Percentiles rank a stretch among this genome's conserved stretches.
phyloP scores from a whole-genome alignment of 1,140 invertebrate genomes.

The Eueides isabella region DNA sequence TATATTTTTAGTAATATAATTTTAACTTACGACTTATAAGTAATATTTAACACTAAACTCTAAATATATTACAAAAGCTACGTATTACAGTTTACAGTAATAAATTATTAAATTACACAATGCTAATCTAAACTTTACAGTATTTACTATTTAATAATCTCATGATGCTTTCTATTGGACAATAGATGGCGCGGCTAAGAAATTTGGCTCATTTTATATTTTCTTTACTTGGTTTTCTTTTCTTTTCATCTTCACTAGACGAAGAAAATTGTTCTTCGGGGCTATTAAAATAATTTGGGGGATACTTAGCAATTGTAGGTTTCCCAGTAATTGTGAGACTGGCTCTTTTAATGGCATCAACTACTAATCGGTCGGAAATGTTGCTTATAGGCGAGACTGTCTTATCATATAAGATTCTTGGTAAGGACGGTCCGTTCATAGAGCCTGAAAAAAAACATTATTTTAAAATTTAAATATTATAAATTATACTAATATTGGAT shows the following conservation, averaged over 20 bases:
- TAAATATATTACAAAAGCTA: background rate
- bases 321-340: conserved; percentile 66
- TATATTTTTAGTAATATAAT: too few relatives aligned
- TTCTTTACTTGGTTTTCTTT: conserved; percentile 31
- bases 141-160: background rate
- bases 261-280: conserved; percentile 60
- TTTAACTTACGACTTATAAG: background rate
- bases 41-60: background rate
- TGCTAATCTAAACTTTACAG: background rate
- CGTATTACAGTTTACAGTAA: background rate
- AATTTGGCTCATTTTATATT: background rate
- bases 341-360: conserved; percentile 67
- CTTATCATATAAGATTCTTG: conserved; percentile 41
- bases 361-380: conserved; percentile 64
- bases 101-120: background rate
- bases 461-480: background rate
- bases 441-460: conserved; percentile 54
- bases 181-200: conserved; percentile 52
- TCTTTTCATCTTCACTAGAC: conserved; percentile 65
- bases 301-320: conserved; percentile 66
- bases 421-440: conserved; percentile 45
- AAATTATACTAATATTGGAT: background rate
- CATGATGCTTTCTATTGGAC: conserved; percentile 35
- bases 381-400: conserved; percentile 50
- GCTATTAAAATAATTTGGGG: conserved; percentile 64